Percentiles rank a stretch among this genome's conserved stretches.
These are phyloP conservation scores for Sebastes ruberrimus DNA, from an alignment of 2,797 vertebrate genomes.

Conservation along the genomic window DNA sequence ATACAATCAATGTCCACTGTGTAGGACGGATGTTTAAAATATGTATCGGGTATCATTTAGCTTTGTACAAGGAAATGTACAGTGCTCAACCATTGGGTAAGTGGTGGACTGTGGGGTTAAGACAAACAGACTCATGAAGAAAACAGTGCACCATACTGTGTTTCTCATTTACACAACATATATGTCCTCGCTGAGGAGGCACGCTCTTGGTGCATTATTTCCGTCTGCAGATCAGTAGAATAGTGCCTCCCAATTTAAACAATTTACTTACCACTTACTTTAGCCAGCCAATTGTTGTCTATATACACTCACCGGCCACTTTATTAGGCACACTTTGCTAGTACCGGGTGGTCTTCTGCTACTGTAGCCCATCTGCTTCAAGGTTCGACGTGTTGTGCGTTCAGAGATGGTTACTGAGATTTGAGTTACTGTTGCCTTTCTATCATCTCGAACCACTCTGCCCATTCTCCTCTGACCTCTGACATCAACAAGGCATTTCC, in stretches of 20 bases:
- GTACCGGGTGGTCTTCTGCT: too few relatives aligned
- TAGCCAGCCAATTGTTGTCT: not conserved
- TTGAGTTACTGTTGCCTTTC: too few relatives aligned
- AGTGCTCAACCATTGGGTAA: not conserved
- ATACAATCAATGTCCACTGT: slow-evolving; percentile 27
- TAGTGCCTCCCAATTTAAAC: not conserved
- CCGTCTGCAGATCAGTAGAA: not conserved
- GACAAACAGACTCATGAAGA: not conserved
- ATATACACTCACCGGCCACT: too few relatives aligned
- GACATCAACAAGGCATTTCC: too few relatives aligned
- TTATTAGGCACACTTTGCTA: too few relatives aligned
- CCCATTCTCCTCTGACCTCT: too few relatives aligned
- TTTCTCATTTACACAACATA: not conserved
- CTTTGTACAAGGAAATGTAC: not conserved
- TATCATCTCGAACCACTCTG: too few relatives aligned
- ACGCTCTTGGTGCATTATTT: not conserved
- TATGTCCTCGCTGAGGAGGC: not conserved
- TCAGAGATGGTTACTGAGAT: too few relatives aligned
- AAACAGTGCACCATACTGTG: not conserved
- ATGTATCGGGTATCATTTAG: slow-evolving; percentile 30
- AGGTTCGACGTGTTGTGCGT: too few relatives aligned
- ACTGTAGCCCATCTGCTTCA: too few relatives aligned
- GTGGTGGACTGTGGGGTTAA: not conserved
- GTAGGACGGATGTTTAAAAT: slow-evolving; percentile 33
- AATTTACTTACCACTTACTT: not conserved